Evolutionary conservation across 2,797 vertebrate species (phyloP).

Genomic region (Trematomus bernacchii): DNA sequence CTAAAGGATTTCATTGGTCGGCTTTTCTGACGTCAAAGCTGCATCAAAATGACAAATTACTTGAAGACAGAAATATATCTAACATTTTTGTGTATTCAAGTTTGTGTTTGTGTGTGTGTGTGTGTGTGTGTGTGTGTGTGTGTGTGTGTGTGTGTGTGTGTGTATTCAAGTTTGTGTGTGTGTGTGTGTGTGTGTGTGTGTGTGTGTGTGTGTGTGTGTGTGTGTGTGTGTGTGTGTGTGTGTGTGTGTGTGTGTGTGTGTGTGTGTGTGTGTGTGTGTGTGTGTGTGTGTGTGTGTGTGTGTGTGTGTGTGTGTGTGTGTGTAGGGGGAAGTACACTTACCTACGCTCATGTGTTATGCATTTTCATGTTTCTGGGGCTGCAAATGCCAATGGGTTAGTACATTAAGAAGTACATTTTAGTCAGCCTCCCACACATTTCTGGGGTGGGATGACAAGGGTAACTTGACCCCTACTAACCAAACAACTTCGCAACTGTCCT

Average conservation of each 20-base stretch:
- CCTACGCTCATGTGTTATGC: neutral
- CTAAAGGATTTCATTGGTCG: neutral
- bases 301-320: neutral
- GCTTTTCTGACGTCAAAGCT: neutral
- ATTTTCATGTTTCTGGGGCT: slow-evolving; percentile 4
- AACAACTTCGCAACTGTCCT: neutral
- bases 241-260: too few relatives aligned
- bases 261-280: slow-evolving; percentile 10
- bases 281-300: too few relatives aligned
- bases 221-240: too few relatives aligned
- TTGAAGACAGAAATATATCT: neutral
- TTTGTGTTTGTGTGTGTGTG: too few relatives aligned
- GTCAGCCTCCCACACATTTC: slow-evolving; percentile 3
- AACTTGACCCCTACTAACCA: slow-evolving; percentile 24
- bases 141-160: too few relatives aligned
- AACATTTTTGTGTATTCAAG: too few relatives aligned
- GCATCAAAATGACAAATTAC: slow-evolving; percentile 4
- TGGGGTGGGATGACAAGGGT: slow-evolving; percentile 11
- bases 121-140: slow-evolving; percentile 5
- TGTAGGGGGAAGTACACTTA: neutral
- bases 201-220: too few relatives aligned
- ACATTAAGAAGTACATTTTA: slow-evolving; percentile 29
- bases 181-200: too few relatives aligned
- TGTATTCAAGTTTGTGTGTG: too few relatives aligned
- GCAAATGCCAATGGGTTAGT: slow-evolving; percentile 1